Evolutionary conservation across 1,140 invertebrate species (phyloP).

Genomic region (Heterodera carotae): DNA sequence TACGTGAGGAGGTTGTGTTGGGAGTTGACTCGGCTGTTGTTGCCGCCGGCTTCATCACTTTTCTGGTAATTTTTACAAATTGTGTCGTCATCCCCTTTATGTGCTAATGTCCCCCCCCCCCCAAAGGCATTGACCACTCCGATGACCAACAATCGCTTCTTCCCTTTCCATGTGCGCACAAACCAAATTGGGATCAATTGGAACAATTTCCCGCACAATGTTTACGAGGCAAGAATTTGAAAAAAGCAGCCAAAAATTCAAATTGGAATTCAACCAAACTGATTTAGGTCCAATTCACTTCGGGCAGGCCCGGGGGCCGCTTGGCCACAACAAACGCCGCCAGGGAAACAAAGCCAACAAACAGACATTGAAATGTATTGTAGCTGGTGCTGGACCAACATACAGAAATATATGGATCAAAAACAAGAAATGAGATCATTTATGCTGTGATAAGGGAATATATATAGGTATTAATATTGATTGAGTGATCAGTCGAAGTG

Average conservation of each 20-base stretch:
- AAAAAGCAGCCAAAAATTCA: background rate
- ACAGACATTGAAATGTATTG: background rate
- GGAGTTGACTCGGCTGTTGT: constrained; percentile 77
- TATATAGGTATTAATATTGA: no score
- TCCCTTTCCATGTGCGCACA: constrained; percentile 80
- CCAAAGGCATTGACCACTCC: constrained; percentile 78
- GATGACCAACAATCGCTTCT: constrained; percentile 77
- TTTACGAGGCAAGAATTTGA: constrained; percentile 37
- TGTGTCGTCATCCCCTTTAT: background rate
- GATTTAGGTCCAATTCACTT: constrained; percentile 31
- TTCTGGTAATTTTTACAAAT: constrained; percentile 76
- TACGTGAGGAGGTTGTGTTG: constrained; percentile 83
- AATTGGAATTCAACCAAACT: background rate
- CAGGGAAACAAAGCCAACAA: background rate
- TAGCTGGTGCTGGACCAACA: no score
- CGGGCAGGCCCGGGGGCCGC: background rate
- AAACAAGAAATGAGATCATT: constrained; percentile 12
- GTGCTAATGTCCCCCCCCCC: constrained; percentile 32
- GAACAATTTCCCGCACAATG: constrained; percentile 49
- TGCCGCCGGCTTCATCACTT: constrained; percentile 78
- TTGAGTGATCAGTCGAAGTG: background rate
- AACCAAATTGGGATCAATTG: constrained; percentile 71
- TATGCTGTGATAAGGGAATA: no score
- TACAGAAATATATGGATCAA: no score
- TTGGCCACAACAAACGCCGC: background rate